Evolutionary conservation across 2,888 invertebrate genomes (phyloP).

Genomic region (Mythimna ferrago): DNA sequence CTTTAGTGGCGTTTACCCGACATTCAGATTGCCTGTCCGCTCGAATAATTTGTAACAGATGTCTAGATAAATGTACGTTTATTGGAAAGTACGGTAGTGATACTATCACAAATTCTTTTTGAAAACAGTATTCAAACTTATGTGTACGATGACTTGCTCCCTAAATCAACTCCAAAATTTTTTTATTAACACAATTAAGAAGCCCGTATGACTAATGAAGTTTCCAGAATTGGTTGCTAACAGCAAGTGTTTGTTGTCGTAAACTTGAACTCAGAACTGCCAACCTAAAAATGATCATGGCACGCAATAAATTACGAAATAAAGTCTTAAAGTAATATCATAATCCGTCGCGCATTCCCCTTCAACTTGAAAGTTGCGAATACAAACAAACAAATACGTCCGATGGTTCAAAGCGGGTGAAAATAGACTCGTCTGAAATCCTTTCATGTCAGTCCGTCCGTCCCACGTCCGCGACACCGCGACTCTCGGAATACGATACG

Average conservation of each 20-base stretch:
- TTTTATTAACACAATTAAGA: slow-evolving; percentile 50
- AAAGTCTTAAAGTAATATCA: slow-evolving; percentile 61
- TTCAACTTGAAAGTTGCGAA: slow-evolving; percentile 84
- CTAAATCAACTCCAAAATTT: slow-evolving; percentile 33
- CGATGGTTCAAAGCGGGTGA: slow-evolving; percentile 84
- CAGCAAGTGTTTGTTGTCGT: slow-evolving; percentile 37
- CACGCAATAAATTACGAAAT: slow-evolving; percentile 60
- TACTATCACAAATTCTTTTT: not conserved
- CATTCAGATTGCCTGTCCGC: slow-evolving; percentile 51
- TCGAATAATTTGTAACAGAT: slow-evolving; percentile 60
- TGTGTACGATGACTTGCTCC: slow-evolving; percentile 3
- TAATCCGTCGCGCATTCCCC: slow-evolving; percentile 71
- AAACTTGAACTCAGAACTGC: slow-evolving; percentile 50
- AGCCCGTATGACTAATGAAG: slow-evolving; percentile 38
- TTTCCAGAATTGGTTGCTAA: slow-evolving; percentile 33
- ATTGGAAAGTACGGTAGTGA: slow-evolving; percentile 24
- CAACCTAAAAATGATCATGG: slow-evolving; percentile 50
- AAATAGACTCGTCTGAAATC: slow-evolving; percentile 88
- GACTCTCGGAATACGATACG: slow-evolving; percentile 64
- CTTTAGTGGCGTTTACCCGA: slow-evolving; percentile 73
- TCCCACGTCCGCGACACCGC: slow-evolving; percentile 77
- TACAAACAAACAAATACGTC: slow-evolving; percentile 83
- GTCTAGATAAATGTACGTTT: slow-evolving; percentile 44
- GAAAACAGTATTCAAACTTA: slow-evolving; percentile 1
- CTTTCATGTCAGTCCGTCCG: slow-evolving; percentile 85